phyloP scores from a whole-genome alignment of 2,888 invertebrate genomes.

The Eurytoma adleriae region DNA sequence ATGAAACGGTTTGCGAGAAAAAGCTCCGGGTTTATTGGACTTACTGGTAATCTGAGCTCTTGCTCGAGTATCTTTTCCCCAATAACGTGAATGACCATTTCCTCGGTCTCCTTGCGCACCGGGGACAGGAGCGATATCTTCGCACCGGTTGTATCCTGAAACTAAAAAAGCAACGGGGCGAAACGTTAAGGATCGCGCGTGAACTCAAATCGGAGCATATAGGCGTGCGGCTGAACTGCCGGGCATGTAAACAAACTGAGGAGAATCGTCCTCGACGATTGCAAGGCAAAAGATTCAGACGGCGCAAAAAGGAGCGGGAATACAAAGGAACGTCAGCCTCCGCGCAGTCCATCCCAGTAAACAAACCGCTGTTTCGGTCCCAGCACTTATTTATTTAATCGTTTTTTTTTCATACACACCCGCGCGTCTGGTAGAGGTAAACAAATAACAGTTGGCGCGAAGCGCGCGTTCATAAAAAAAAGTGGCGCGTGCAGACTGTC shows the following conservation, averaged over 20 bases:
- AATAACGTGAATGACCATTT: slow-evolving; percentile 81
- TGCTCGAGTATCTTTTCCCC: slow-evolving; percentile 77
- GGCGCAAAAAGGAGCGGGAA: background rate
- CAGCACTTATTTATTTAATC: no score
- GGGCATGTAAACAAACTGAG: background rate
- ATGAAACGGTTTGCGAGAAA: slow-evolving; percentile 26
- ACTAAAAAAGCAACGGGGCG: slow-evolving; percentile 62
- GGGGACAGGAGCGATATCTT: slow-evolving; percentile 78
- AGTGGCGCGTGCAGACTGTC: slow-evolving; percentile 17
- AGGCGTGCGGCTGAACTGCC: slow-evolving; percentile 10
- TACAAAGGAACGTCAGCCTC: background rate
- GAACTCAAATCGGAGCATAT: background rate
- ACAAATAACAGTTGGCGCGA: slow-evolving; percentile 31
- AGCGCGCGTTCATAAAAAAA: slow-evolving; percentile 1
- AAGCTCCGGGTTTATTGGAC: slow-evolving; percentile 44
- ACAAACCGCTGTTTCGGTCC: no score
- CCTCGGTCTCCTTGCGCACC: slow-evolving; percentile 78
- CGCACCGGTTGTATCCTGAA: slow-evolving; percentile 77
- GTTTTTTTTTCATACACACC: no score
- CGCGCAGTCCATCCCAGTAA: no score
- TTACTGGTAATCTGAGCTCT: slow-evolving; percentile 78
- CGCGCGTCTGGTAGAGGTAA: slow-evolving; percentile 12
- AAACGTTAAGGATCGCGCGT: background rate
- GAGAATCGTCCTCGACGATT: background rate
- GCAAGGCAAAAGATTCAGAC: no score